Evolutionary conservation across 1,140 invertebrate species (phyloP), one percentile per base, ranked within the genome.

Genomic region (Drosophila prosaltans): DNA sequence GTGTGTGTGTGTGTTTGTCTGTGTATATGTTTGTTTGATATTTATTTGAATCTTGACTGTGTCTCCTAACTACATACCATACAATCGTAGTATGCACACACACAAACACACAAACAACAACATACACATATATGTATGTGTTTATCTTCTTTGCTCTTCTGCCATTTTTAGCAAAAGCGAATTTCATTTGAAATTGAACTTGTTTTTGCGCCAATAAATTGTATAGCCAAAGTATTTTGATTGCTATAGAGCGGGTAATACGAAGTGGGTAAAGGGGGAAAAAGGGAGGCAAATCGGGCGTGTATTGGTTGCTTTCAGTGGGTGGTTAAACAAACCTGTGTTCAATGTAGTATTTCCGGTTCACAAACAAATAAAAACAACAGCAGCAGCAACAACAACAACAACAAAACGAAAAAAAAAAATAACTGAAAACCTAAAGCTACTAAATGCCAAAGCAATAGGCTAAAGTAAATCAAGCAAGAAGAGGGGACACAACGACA

Each of bases 141-240:
- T 79, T 78, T 88, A 72, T 82, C 70, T 78, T 68, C 59, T 36
- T 62, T 28, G 43, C 48, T 51, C 45, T 66, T 62, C 54, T 65
- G 73, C 65, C 64, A 66, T 78, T 80, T 65, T 72, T 51, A 51
- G 72, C 77, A 67, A 76, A 81, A 77, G 69, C 80, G 81, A 89
- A 70, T 89, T 89, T 88, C 85, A 88, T 89, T 88, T 88, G 85
- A 84, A 88, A 88, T 88, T 88, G 84, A 88, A 88, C 85, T 88
- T 88, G 84, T 88, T 88, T 88, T 89, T 89, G 80, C 84, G 71
- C 80, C 80, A 88, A 89, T 89, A 88, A 89, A 88, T 89, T 89
- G 81, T 88, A 88, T 80, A 83, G 83, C 84, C 83, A 86, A 86
- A 86, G 83, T 83, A 88, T 88, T 86, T 86, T 86, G 83, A 86